Base-by-base conservation (phyloP, 1,140 invertebrate genomes). In the Rhopalosiphum maidis region DNA sequence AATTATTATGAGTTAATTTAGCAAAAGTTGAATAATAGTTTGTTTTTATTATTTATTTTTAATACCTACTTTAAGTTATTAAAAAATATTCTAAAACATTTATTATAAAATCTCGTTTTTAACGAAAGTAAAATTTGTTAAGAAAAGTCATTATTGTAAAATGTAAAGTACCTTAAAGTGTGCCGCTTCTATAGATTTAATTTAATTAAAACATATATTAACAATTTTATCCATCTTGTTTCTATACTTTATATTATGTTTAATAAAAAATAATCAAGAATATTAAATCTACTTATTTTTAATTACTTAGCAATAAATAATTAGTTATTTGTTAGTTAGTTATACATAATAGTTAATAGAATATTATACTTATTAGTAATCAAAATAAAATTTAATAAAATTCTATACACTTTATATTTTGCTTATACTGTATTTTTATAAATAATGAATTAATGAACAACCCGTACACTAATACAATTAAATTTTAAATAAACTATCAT, bases 141-240 rank as follows among this genome's bases (percentile, higher is more conserved):
- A 77, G 18, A 77, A 77, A 77, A 77, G n/a, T 77, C 60, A 35
- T 35, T 77, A 77, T 77, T n/a, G 30, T n/a, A 77, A 77, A 77
- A n/a, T 77, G 15, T 77, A n/a, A n/a, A 77, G 15, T 77, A 77
- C 5, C 60, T n/a, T n/a, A 77, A 77, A 77, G 4, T 35, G 5
- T 3, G n/a, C 30, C 15, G 15, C 30, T n/a, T n/a, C 30, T n/a
- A 77, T 77, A n/a, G 30, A 77, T 77, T 77, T n/a, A 77, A 77
- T 77, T 77, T 77, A 77, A 77, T n/a, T 77, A 77, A 77, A 77
- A 77, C 60, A 77, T 77, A 77, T n/a, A 77, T 18, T 77, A 77
- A 77, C 30, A 77, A 41, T 41, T 77, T 35, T 77, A 77, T 77
- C 60, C 60, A 68, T 68, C 15, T 15, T 77, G 15, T n/a, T n/a